phyloP scores from a whole-genome alignment of 2,888 invertebrate species.

The Zygothrica quintamaculata region DNA sequence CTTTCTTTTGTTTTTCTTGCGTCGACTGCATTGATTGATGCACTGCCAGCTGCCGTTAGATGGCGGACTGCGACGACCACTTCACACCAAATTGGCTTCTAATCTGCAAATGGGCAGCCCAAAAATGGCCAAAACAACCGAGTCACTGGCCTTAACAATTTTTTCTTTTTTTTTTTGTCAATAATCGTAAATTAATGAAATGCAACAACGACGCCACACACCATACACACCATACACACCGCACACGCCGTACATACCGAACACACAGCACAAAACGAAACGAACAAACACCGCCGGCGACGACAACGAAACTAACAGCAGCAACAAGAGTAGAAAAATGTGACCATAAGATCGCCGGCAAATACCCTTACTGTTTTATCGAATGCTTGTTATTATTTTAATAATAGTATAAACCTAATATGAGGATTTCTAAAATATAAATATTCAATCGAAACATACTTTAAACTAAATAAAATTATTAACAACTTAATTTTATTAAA shows the following conservation, averaged over 20 bases:
- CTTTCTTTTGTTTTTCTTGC: background rate
- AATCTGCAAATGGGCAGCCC: slow-evolving; percentile 67
- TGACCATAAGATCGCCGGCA: no score
- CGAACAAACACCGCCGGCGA: slow-evolving; percentile 44
- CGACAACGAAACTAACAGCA: slow-evolving; percentile 12
- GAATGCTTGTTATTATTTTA: no score
- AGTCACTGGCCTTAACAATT: slow-evolving; percentile 32
- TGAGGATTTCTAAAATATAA: no score
- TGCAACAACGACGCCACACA: slow-evolving; percentile 67
- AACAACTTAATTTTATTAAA: no score
- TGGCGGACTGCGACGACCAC: slow-evolving; percentile 35
- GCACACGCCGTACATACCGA: slow-evolving; percentile 9
- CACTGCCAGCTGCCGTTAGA: slow-evolving; percentile 77
- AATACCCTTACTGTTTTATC: no score
- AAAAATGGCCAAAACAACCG: slow-evolving; percentile 53
- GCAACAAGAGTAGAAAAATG: slow-evolving; percentile 7
- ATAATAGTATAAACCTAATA: no score
- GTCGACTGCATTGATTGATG: slow-evolving; percentile 70
- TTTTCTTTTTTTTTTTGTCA: no score
- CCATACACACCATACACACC: slow-evolving; percentile 38
- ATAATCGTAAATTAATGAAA: slow-evolving; percentile 80
- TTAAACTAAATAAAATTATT: no score
- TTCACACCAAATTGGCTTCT: slow-evolving; percentile 78
- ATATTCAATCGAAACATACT: no score
- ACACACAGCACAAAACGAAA: no score